Conservation (phyloP, 2,888 invertebrate genomes). For the Agrochola circellaris region DNA sequence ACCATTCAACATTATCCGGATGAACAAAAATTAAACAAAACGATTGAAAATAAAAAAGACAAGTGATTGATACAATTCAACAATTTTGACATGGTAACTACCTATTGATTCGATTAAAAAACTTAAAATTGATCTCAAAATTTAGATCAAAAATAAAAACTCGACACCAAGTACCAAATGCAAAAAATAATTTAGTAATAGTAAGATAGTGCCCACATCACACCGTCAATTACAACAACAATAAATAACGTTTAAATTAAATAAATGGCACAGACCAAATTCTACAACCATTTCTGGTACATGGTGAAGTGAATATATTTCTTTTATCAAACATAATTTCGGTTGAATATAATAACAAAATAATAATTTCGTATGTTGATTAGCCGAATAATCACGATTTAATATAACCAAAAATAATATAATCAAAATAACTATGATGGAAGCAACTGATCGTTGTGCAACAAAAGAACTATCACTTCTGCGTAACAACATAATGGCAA, state of each 20-base stretch:
- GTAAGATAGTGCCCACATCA: constrained; percentile 81
- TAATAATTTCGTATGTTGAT: constrained; percentile 80
- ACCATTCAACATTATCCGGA: constrained; percentile 65
- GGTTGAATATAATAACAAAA: constrained; percentile 81
- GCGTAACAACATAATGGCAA: constrained; percentile 89
- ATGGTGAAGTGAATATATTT: constrained; percentile 82
- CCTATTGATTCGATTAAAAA: constrained; percentile 77
- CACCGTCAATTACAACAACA: constrained; percentile 79
- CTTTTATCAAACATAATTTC: constrained; percentile 78
- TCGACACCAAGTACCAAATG: constrained; percentile 89
- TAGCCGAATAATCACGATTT: constrained; percentile 84
- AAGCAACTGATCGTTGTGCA: constrained; percentile 86
- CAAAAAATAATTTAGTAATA: constrained; percentile 83
- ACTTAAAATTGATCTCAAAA: constrained; percentile 80
- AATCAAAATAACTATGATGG: constrained; percentile 87
- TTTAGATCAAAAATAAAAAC: constrained; percentile 79
- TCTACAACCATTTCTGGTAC: constrained; percentile 84
- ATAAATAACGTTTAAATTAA: constrained; percentile 88
- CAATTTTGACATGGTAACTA: constrained; percentile 78
- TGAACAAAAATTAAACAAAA: constrained; percentile 67
- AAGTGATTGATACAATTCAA: constrained; percentile 71
- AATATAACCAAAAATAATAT: constrained; percentile 74
- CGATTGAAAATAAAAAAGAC: constrained; percentile 69
- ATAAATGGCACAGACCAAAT: constrained; percentile 90
- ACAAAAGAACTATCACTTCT: constrained; percentile 82